phyloP scores from a whole-genome alignment of 2,888 invertebrate genomes.

The Callinectes sapidus region DNA sequence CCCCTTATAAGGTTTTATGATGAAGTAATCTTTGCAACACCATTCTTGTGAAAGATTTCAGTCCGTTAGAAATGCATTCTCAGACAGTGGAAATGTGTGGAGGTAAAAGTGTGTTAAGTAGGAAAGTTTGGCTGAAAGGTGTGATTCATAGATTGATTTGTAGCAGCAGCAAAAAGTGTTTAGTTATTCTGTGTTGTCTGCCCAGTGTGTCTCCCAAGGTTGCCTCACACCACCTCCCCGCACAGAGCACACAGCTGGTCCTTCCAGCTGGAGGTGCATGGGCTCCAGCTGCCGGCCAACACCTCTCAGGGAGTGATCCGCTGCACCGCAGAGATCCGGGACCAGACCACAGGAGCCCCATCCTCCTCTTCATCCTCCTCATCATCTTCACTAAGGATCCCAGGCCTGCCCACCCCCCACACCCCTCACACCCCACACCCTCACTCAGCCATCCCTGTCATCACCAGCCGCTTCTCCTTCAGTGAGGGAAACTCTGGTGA shows the following conservation, averaged over 20 bases:
- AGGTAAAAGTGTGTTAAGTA: background rate
- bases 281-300: slow-evolving; percentile 59
- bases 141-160: background rate
- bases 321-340: slow-evolving; percentile 63
- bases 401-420: slow-evolving; percentile 72
- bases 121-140: background rate
- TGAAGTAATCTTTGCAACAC: background rate
- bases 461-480: slow-evolving; percentile 71
- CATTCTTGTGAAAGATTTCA: background rate
- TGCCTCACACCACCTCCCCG: slow-evolving; percentile 31
- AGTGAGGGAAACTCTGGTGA: slow-evolving; percentile 60
- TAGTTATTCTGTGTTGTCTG: slow-evolving; percentile 31
- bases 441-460: slow-evolving; percentile 72
- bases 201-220: background rate
- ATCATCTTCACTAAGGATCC: slow-evolving; percentile 67
- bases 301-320: slow-evolving; percentile 62
- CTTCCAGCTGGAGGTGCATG: slow-evolving; percentile 68
- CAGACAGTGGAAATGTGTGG: background rate
- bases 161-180: slow-evolving; percentile 7
- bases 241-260: slow-evolving; percentile 72
- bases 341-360: slow-evolving; percentile 56
- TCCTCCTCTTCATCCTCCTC: slow-evolving; percentile 66
- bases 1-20: background rate
- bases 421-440: slow-evolving; percentile 72
- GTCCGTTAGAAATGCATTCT: background rate